Evolutionary conservation across 2,888 invertebrate genomes (phyloP), one percentile per base, ranked within the genome.

Genomic region (Agrypnus murinus): DNA sequence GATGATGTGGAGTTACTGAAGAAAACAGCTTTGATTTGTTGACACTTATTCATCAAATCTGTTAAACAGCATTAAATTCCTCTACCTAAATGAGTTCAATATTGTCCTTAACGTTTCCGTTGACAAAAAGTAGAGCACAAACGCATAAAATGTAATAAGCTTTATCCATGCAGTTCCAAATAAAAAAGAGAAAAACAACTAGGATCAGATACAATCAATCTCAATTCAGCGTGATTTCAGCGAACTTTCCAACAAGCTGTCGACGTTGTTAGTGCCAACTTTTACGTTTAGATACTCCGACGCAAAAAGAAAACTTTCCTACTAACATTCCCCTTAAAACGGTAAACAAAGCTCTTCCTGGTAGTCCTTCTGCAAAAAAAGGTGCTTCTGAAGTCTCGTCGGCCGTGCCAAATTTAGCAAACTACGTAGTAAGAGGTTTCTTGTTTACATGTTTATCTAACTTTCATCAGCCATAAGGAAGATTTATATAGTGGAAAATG

Each of bases 401-500:
- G 36, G 32, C 9, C 53, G 55, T 17, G 55, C 55, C 55, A 55
- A 55, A 55, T 55, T 36, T 55, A 55, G 32, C 55, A n/a, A 55
- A 38, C 34, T 55, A n/a, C n/a, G n/a, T n/a, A 36, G 17, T 36
- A 50, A 50, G 50, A 50, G 36, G 55, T 36, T 36, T 34, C 55
- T 55, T 55, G 55, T 55, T 55, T 55, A 55, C 55, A 55, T 36
- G 55, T 36, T 55, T 55, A 55, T 55, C 55, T 34, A 9, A 10
- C 7, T 19, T 10, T 4, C 55, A 17, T 36, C 36, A 50, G 2
- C 36, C 5, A 25, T 25, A 12, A 15, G 40, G n/a, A 12, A 40
- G 12, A 40, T 40, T 40, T 40, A 40, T 38, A 17, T 36, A 36
- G 14, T 50, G 32, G 32, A 32, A 32, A 50, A 31, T 12, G 31